Base-by-base conservation (phyloP, 2,797 vertebrate species). In the Sebastolobus alascanus region DNA sequence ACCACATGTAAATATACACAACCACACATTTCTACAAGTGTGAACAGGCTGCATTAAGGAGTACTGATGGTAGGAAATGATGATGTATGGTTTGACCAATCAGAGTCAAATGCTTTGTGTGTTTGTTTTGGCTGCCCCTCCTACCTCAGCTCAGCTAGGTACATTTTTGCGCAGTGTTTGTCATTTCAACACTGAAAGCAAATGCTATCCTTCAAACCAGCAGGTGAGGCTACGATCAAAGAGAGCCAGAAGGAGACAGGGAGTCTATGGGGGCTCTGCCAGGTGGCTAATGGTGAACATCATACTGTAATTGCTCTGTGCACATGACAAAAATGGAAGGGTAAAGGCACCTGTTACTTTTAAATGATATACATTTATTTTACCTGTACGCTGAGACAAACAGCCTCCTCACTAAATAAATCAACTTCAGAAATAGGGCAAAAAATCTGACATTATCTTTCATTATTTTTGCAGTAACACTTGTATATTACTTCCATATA, bases 241-340 rank as follows among this genome's bases (percentile, higher is more conserved):
- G 89, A 80, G 68, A 18, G 27, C 29, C 5, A 68, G 61, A 54
- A 69, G 86, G 88, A 90, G 88, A 83, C 82, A 66, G 73, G 37
- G 66, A 83, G 92, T 93, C 90, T 91, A 72, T 82, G 35, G 38
- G 31, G 58, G 8, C 52, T 56, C 79, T 75, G 65, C 91, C 94
- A 93, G 93, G 87, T 93, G 92, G 87, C 89, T 90, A 87, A 85
- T 90, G 73, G 84, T 54, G 72, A 91, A 67, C 82, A 84, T 83
- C 65, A 70, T 87, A 73, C 88, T 89, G 85, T 90, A 90, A 94
- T 88, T 91, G 77, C 68, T 89, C 84, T 55, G 79, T 43, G n/a
- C 18, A 43, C 66, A 75, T 73, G 76, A 80, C 76, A 84, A 70
- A 91, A 92, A 93, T 90, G 68, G 68, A 89, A 72, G 89, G 90